Conservation (phyloP, 1,140 invertebrate genomes). For the Scaptomyza pallida region DNA sequence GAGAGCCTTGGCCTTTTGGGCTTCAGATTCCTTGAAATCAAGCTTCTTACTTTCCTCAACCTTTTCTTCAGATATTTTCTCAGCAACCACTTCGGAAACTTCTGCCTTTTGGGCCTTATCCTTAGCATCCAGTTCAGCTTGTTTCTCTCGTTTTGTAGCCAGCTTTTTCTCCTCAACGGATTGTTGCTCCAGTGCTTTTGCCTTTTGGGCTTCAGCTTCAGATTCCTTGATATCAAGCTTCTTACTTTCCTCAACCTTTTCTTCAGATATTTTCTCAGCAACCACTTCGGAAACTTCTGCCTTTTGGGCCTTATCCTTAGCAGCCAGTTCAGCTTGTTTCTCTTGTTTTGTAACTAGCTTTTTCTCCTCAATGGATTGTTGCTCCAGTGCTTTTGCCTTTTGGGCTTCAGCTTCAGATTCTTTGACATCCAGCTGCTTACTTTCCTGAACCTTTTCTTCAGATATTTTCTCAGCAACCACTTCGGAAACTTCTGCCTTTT, state of each 20-base stretch:
- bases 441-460: conserved; percentile 17
- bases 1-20: conserved; percentile 12
- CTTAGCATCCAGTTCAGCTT: conserved; percentile 10
- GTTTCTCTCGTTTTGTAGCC: conserved; percentile 36
- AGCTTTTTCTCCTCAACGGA: conserved; percentile 27
- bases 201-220: conserved; percentile 32
- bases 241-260: conserved; percentile 30
- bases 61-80: conserved; percentile 15
- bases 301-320: not conserved
- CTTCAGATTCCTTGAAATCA: conserved; percentile 5
- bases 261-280: conserved; percentile 23
- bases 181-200: conserved; percentile 32
- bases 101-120: conserved; percentile 3
- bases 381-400: conserved; percentile 17
- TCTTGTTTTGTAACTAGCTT: conserved; percentile 23
- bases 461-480: conserved; percentile 26
- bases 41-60: not conserved
- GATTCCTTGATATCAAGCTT: conserved; percentile 7
- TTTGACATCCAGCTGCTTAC: conserved; percentile 5
- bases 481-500: conserved; percentile 40
- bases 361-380: conserved; percentile 23
- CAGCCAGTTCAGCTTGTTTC: conserved; percentile 19
- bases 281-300: conserved; percentile 29
- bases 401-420: conserved; percentile 32
- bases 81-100: conserved; percentile 20